Base-by-base conservation (phyloP, 1,140 invertebrate species). In the Rhyzopertha dominica region DNA sequence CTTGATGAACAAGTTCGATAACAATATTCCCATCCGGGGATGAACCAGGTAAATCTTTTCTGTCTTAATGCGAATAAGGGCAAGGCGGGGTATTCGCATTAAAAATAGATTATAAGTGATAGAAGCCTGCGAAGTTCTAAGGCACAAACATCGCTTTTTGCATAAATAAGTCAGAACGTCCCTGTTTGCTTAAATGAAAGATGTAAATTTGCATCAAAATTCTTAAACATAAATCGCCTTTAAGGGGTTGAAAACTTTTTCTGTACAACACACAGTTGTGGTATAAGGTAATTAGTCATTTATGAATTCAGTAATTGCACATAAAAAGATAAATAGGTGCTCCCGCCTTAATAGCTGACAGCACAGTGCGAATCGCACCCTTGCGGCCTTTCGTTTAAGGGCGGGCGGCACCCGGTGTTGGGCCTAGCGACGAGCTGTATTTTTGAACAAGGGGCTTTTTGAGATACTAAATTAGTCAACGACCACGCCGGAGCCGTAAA, bases 301-400 rank as follows among this genome's bases (percentile, higher is more conserved):
- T 65, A 65, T 63, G 61, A 65, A 65, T 62, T 58, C 54, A 53
- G 63, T 65, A 65, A 65, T 65, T 65, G 59, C 61, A 53, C 61
- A 61, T 65, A 65, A 65, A 65, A 65, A 65, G 63, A 65, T 65
- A 65, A 65, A 65, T 65, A 65, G 60, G 56, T 59, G 58, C 54
- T 52, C 51, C 46, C 39, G 48, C 43, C 49, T 54, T 59, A 59
- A 59, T 59, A 54, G 54, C 46, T 46, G 30, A 31, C 34, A 24
- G 25, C 29, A 43, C 32, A 34, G 28, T 31, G 32, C 20, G 47
- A 56, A 47, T 31, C 23, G 38, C 28, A 37, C 34, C 53, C 56
- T 58, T 55, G 55, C 41, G 42, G 25, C 34, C 32, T 13, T 44
- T 36, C 24, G 36, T 44, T 39, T 43, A 35, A 49, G 36, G 32